Percentiles rank a stretch among this genome's conserved stretches.
Conservation (phyloP, 2,797 vertebrate genomes). For the Atherinosoma microstoma region DNA sequence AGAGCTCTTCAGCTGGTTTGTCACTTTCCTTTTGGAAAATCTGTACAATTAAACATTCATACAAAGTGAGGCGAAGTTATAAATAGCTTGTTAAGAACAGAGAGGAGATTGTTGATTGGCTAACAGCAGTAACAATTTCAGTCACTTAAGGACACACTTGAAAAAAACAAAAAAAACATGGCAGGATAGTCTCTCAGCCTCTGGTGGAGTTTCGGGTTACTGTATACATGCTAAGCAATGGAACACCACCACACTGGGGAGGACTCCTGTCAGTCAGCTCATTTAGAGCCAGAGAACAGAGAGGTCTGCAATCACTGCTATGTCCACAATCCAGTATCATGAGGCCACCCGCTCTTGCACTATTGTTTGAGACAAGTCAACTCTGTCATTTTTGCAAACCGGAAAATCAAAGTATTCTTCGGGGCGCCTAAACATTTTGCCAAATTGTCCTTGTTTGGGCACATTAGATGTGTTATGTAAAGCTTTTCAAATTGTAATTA, state of each 20-base stretch:
- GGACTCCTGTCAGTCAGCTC: constrained; percentile 37
- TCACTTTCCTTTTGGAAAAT: constrained; percentile 19
- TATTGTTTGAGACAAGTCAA: constrained; percentile 57
- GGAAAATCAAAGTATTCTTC: constrained; percentile 60
- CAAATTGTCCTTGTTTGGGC: constrained; percentile 46
- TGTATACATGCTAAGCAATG: constrained; percentile 8
- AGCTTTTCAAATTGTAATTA: constrained; percentile 61
- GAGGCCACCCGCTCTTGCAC: constrained; percentile 45
- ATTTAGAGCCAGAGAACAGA: constrained; percentile 32
- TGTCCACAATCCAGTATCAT: constrained; percentile 12
- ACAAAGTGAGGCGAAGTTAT: constrained; percentile 49
- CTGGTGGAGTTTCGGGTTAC: constrained; percentile 27
- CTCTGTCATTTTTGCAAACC: constrained; percentile 57
- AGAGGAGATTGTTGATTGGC: constrained; percentile 50
- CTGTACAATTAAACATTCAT: constrained; percentile 67
- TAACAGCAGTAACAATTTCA: constrained; percentile 27
- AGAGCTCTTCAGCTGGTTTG: constrained; percentile 11
- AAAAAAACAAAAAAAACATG: not conserved
- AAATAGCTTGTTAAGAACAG: constrained; percentile 58
- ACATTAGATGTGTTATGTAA: constrained; percentile 55
- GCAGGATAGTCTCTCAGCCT: not conserved
- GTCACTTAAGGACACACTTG: constrained; percentile 34
- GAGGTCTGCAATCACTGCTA: constrained; percentile 37
- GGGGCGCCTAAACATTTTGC: constrained; percentile 37
- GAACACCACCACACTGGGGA: not conserved